Base-by-base conservation (phyloP, 2,113 vertebrate genomes). In the Eulacestoma nigropectus region DNA sequence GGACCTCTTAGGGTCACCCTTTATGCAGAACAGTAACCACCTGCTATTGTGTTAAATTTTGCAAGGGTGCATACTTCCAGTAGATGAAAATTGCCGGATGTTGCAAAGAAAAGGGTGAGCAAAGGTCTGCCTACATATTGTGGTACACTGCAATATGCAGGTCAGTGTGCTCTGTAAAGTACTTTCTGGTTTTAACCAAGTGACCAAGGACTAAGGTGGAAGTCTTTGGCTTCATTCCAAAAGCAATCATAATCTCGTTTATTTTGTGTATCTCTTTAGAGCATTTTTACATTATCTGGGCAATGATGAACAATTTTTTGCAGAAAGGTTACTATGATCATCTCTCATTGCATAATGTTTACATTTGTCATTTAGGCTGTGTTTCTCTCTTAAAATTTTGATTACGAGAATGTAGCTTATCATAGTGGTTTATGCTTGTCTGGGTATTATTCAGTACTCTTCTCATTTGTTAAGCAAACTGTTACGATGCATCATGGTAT, bases 251-350 rank as follows among this genome's bases (percentile, higher is more conserved):
- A 30, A 16, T 82, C 47, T 83, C 83, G 67, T 75, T 91, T 96
- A 39, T 81, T 95, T 79, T 89, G 56, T 68, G 27, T 15, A 42
- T 67, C 35, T 78, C 56, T 87, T 47, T 29, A 33, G 56, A 64
- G 39, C 63, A 82, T 75, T 89, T 87, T 84, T 84, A 30, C 19
- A 27, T 89, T 44, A 39, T 78, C 42, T 72, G 30, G 17, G 39
- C 56, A 75, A 33, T 44, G 39, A 68, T 72, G 47, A 78, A 63
- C 47, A 78, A 23, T 93, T 93, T 84, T 95, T 84, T 87, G 78
- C 56, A 72, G 39, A 52, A 65, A 78, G 26, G 35, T 64, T 87
- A 16, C 46, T 79, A 10, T 41, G 46, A 64, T 85, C 13, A 56
- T 75, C 32, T 84, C 22, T 89, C 65, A 60, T 56, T 67, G 21